A percentile compares a stretch with the other conserved stretches of the same genome.
These are phyloP conservation scores for Pseudopodoces humilis DNA, from an alignment of 2,113 vertebrate species.

Conservation along the genomic window DNA sequence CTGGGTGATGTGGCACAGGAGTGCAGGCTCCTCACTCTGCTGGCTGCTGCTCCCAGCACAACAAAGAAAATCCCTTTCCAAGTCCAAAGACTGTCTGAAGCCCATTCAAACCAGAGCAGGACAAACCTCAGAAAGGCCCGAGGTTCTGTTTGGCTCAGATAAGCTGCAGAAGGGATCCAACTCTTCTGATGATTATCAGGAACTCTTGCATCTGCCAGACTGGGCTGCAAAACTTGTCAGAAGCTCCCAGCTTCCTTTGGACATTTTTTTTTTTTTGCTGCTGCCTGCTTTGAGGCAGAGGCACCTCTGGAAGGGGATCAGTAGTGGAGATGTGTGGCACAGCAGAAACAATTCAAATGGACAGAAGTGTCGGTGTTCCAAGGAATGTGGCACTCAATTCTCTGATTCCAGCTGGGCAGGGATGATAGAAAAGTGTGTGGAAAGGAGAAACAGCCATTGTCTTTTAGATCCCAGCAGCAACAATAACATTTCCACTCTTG, in stretches of 20 bases:
- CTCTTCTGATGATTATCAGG: slow-evolving; percentile 29
- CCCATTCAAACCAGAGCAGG: not conserved
- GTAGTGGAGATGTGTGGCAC: not conserved
- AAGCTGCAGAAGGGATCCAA: slow-evolving; percentile 39
- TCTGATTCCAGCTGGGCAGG: not conserved
- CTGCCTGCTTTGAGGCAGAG: not conserved
- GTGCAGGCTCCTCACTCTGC: not conserved
- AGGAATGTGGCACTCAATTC: not conserved
- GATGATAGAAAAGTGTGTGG: not conserved
- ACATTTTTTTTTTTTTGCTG: not conserved
- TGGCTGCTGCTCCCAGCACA: not conserved
- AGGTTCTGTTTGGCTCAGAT: slow-evolving; percentile 55
- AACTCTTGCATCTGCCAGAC: not conserved
- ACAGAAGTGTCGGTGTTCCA: not conserved
- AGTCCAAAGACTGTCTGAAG: not conserved
- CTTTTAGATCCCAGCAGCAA: not conserved
- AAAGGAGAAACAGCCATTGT: not conserved
- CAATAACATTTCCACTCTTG: not conserved
- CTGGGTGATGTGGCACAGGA: slow-evolving; percentile 1
- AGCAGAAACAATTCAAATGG: not conserved
- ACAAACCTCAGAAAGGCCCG: slow-evolving; percentile 11
- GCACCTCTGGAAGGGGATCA: not conserved
- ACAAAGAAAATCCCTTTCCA: slow-evolving; percentile 3
- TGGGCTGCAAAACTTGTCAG: not conserved
- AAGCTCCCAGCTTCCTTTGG: not conserved